These are phyloP conservation scores for Scaptomyza parva DNA, from an alignment of 2,888 invertebrate species.

Conservation along the genomic window DNA sequence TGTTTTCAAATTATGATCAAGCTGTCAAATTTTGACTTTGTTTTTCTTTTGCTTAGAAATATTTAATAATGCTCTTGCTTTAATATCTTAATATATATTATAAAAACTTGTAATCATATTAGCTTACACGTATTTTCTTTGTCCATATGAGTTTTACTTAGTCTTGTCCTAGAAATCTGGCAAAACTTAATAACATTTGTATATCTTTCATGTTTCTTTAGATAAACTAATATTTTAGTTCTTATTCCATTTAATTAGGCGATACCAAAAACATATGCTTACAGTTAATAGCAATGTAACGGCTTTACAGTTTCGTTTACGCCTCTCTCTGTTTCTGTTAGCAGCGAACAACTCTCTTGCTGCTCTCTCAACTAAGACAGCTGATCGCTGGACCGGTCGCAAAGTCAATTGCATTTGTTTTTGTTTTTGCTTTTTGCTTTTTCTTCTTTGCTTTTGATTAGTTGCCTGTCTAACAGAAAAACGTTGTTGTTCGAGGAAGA, in stretches of 20 bases:
- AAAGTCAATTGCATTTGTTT: constrained; percentile 53
- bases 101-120: background rate
- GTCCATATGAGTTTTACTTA: too few relatives aligned
- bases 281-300: constrained; percentile 41
- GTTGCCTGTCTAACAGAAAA: constrained; percentile 28
- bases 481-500: constrained; percentile 67
- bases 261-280: background rate
- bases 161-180: too few relatives aligned
- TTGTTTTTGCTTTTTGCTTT: constrained; percentile 32
- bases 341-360: constrained; percentile 1
- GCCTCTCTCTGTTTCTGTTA: constrained; percentile 5
- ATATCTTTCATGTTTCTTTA: background rate
- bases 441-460: constrained; percentile 40
- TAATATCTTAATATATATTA: background rate
- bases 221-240: background rate
- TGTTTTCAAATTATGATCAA: constrained; percentile 15
- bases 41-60: background rate
- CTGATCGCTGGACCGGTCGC: constrained; percentile 64
- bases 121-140: too few relatives aligned
- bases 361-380: constrained; percentile 40
- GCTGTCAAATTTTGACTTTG: constrained; percentile 10
- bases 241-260: background rate
- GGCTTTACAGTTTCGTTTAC: constrained; percentile 13
- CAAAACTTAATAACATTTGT: background rate
- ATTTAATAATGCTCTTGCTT: background rate